Base-by-base conservation (phyloP, 2,113 vertebrate species). In the Myotis brandtii region DNA sequence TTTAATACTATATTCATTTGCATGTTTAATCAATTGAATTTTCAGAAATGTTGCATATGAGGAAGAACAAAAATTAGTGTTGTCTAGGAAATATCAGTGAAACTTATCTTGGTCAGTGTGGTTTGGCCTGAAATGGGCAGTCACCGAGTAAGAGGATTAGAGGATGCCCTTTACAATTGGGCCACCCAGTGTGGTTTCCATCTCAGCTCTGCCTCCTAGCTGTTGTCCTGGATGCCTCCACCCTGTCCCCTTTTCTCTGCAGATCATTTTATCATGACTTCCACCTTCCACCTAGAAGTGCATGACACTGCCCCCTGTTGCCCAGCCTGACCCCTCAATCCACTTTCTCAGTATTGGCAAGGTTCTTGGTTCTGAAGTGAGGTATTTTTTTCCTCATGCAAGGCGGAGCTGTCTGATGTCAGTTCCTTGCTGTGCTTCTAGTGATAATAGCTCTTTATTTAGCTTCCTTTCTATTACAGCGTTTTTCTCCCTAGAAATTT, bases 401-500 rank as follows among this genome's bases (percentile, higher is more conserved):
- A 72, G 40, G 50, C 52, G 77, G 48, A 83, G 34, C 50, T 94
- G 3, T 95, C 50, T 82, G 40, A 48, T 95, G 54, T 92, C 64
- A 59, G 18, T 46, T 56, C n/a, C 64, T 93, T 46, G 9, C 20
- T 70, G 25, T 46, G 80, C 13, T 66, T 50, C 72, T 46, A 20
- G 54, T 5, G 73, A 82, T 72, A 56, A 46, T 2, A 94, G 54
- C 8, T 88, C 91, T 95, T 83, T 70, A 92, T 79, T 96, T 79
- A 66, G 83, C 59, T 79, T 96, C 72, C 43, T 86, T n/a, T 86
- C 32, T 21, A 32, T 43, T 77, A 66, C 9, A 43, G 85, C 21
- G 85, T 82, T 96, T 59, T 50, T 82, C 72, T 94, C 54, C 72
- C 62, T 88, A 20, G 89, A 77, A 73, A 72, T 86, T 88, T 75